Percentiles rank a stretch among this genome's conserved stretches.
phyloP scores from a whole-genome alignment of 2,797 vertebrate species.

The Avahi laniger region DNA sequence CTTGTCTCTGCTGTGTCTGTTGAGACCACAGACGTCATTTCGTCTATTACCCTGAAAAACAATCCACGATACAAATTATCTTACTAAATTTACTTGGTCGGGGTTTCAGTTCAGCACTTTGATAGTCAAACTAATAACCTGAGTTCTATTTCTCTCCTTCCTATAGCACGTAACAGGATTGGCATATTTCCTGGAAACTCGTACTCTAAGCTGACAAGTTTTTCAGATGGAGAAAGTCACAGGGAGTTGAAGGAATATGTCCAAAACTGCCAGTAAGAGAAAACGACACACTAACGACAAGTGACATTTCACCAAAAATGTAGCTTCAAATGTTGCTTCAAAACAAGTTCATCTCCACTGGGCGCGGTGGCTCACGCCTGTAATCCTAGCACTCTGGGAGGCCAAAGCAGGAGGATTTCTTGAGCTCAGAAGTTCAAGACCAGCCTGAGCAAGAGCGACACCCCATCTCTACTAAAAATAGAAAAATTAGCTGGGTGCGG shows the following conservation, averaged over 20 bases:
- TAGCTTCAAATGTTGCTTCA: not conserved
- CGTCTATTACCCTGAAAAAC: not conserved
- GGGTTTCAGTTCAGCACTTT: not conserved
- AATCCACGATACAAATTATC: not conserved
- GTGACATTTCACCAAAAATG: not conserved
- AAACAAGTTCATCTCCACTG: not conserved
- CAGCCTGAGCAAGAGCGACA: too few species aligned
- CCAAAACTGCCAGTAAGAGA: not conserved
- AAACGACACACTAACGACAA: not conserved
- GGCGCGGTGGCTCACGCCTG: not conserved
- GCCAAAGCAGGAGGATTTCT: not conserved
- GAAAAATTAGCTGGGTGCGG: too few species aligned
- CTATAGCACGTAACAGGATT: not conserved
- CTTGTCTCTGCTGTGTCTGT: not conserved
- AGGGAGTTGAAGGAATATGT: not conserved
- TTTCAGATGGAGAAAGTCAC: constrained; percentile 11
- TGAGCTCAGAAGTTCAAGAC: too few species aligned
- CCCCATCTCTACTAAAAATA: too few species aligned
- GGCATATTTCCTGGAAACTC: not conserved
- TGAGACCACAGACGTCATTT: not conserved
- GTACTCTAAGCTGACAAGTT: not conserved
- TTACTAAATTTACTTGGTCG: not conserved
- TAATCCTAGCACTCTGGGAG: not conserved
- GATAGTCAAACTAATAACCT: not conserved
- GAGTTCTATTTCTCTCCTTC: not conserved